Percentiles rank a stretch among this genome's conserved stretches.
Evolutionary conservation across 2,888 invertebrate species (phyloP).

Genomic region (Heteromurus nitidus): DNA sequence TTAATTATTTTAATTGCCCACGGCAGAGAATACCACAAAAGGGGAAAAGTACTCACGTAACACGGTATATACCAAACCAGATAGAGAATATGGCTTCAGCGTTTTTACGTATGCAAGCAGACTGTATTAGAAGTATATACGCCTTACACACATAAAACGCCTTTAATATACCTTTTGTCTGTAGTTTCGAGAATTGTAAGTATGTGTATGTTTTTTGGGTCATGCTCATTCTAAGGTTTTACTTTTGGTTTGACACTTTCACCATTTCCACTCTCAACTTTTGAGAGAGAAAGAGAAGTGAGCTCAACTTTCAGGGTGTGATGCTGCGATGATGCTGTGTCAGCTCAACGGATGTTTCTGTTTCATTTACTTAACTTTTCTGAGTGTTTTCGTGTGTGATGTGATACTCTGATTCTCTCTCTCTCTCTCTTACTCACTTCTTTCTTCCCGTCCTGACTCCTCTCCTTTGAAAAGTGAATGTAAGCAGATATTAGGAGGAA

Average conservation of each 20-base stretch:
- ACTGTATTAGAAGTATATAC: no score
- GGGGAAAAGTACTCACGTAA: constrained; percentile 20
- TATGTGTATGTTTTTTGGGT: constrained; percentile 1
- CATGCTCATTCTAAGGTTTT: constrained; percentile 18
- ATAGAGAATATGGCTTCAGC: no score
- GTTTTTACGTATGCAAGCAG: constrained; percentile 11
- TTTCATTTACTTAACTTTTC: background rate
- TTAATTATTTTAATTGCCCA: constrained; percentile 58
- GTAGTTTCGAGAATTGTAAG: background rate
- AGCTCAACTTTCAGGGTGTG: background rate
- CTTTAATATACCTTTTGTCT: no score
- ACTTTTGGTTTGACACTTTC: constrained; percentile 21
- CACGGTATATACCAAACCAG: no score
- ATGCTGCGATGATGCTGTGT: no score
- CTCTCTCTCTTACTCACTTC: background rate
- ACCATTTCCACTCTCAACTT: background rate
- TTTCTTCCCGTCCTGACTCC: background rate
- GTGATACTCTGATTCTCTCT: background rate
- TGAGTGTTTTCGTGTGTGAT: background rate
- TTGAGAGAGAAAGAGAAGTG: background rate
- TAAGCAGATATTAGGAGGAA: constrained; percentile 7
- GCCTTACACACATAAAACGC: no score
- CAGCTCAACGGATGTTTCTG: background rate
- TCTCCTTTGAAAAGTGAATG: constrained; percentile 12
- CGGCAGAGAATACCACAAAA: constrained; percentile 17